Percentiles rank a stretch among this genome's conserved stretches.
Conservation (phyloP, 2,888 invertebrate species). For the Epinotia brunnichana region DNA sequence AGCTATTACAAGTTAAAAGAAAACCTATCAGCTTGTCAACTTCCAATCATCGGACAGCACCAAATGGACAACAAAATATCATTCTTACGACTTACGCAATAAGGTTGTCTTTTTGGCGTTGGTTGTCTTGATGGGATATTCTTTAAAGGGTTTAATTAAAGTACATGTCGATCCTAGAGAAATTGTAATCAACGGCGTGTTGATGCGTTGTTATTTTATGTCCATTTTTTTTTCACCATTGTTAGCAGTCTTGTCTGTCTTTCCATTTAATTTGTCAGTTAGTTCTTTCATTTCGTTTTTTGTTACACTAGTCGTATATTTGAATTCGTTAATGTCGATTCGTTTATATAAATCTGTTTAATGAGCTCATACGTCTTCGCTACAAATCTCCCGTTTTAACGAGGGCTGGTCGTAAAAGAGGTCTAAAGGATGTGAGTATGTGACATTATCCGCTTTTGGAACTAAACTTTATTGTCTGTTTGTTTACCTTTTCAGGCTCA, state of each 20-base stretch:
- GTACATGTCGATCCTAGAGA: constrained; percentile 24
- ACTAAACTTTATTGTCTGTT: not conserved
- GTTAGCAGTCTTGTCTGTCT: constrained; percentile 14
- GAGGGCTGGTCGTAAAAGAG: constrained; percentile 14
- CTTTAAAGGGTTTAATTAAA: constrained; percentile 42
- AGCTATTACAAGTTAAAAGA: constrained; percentile 38
- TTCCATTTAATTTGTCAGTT: constrained; percentile 4
- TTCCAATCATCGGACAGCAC: constrained; percentile 22
- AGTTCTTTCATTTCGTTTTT: not conserved
- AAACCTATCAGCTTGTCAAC: constrained; percentile 36
- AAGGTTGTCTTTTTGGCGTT: not conserved
- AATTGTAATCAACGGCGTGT: constrained; percentile 36
- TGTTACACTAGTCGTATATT: not conserved
- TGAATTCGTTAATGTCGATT: constrained; percentile 21
- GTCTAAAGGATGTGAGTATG: constrained; percentile 9
- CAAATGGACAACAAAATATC: not conserved
- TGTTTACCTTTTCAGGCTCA: not conserved
- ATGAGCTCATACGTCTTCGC: constrained; percentile 25
- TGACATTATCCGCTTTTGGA: constrained; percentile 5
- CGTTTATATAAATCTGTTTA: constrained; percentile 28
- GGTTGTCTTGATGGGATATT: not conserved
- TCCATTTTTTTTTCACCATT: constrained; percentile 26
- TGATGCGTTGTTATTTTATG: constrained; percentile 13
- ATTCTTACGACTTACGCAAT: not conserved
- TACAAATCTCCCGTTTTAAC: constrained; percentile 18